Evolutionary conservation across 2,797 vertebrate genomes (phyloP).

Genomic region (Falco berigora): DNA sequence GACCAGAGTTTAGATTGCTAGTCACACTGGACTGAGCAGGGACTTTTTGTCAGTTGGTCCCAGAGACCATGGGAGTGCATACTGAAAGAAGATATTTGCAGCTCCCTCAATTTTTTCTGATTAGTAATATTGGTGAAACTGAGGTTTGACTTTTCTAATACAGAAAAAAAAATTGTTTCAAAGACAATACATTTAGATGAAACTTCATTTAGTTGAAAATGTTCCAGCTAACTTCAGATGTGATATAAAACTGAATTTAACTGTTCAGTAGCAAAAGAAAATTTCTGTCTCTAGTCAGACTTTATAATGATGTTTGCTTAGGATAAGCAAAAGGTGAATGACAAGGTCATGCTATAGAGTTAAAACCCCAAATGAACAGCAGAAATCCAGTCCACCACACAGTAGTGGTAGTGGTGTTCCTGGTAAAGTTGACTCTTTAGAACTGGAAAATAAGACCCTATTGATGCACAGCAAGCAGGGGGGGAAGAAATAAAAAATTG

Average conservation of each 20-base stretch:
- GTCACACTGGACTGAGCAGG: background rate
- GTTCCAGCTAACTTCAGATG: background rate
- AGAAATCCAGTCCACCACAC: background rate
- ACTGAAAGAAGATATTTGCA: background rate
- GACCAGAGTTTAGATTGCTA: background rate
- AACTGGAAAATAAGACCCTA: background rate
- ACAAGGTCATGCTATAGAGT: background rate
- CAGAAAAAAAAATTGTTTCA: background rate
- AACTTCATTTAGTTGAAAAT: background rate
- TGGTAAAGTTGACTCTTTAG: background rate
- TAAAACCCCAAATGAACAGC: background rate
- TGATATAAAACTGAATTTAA: background rate
- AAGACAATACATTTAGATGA: background rate
- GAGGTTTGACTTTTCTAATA: background rate
- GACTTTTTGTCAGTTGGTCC: background rate
- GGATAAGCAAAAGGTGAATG: background rate
- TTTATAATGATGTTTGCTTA: background rate
- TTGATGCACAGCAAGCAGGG: background rate
- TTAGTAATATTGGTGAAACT: background rate
- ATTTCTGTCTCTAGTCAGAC: background rate
- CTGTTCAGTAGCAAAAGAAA: background rate
- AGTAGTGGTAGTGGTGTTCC: background rate
- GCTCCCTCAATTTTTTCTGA: background rate
- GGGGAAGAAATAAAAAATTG: background rate
- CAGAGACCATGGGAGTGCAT: background rate